Conservation (phyloP, 2,888 invertebrate species). For the Cheilosia vernalis region DNA sequence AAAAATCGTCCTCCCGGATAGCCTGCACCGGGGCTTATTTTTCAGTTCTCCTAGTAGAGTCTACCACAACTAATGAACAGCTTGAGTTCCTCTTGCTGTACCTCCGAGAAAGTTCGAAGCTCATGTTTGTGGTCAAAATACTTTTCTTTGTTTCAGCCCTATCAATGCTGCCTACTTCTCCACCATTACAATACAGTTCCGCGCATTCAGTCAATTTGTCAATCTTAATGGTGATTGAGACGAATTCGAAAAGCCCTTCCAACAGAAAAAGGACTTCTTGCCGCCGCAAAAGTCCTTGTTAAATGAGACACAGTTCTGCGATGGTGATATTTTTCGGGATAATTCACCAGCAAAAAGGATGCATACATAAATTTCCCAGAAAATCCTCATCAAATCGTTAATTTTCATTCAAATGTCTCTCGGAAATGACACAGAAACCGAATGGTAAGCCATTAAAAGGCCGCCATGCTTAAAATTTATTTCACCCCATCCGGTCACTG, state of each 20-base stretch:
- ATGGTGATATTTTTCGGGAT: conserved; percentile 24
- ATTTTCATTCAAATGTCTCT: conserved; percentile 55
- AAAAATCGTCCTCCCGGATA: no score
- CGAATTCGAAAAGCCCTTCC: conserved; percentile 25
- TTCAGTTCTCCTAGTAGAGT: no score
- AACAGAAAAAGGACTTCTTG: conserved; percentile 1
- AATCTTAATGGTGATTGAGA: conserved; percentile 31
- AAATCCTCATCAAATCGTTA: conserved; percentile 64
- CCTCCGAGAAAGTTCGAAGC: no score
- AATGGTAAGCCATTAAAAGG: conserved; percentile 53
- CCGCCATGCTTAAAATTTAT: conserved; percentile 63
- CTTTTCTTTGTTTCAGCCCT: no score
- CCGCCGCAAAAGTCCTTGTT: conserved; percentile 14
- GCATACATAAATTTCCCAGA: conserved; percentile 32
- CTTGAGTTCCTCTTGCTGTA: no score
- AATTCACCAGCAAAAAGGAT: conserved; percentile 23
- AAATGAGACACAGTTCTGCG: conserved; percentile 38
- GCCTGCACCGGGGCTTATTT: no score
- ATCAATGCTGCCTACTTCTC: neutral
- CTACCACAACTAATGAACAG: no score
- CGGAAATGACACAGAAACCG: conserved; percentile 50
- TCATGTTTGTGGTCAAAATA: no score
- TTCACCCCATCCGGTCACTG: conserved; percentile 34
- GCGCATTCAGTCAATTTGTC: conserved; percentile 18
- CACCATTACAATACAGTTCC: neutral